These are phyloP conservation scores for Lithophane semibrunnea DNA, from an alignment of 2,888 invertebrate species.

Conservation along the genomic window DNA sequence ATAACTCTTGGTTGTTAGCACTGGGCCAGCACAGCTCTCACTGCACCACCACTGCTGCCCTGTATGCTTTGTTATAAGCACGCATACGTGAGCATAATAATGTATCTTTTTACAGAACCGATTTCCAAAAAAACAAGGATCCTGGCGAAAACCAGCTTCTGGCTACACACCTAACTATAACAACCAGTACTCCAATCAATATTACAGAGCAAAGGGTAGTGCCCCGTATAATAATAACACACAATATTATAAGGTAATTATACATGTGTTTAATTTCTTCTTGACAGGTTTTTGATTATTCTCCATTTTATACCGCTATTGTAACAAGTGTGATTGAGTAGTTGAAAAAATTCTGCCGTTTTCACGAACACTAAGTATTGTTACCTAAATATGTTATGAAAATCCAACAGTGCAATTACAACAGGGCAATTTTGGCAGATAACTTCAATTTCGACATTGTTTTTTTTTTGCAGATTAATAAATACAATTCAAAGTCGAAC, in stretches of 20 bases:
- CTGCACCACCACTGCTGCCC: background rate
- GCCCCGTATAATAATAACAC: slow-evolving; percentile 79
- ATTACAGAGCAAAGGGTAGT: slow-evolving; percentile 80
- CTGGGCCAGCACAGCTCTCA: background rate
- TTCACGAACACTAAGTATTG: background rate
- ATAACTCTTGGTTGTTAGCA: background rate
- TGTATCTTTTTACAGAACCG: slow-evolving; percentile 80
- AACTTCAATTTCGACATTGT: background rate
- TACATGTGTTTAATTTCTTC: background rate
- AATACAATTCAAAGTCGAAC: slow-evolving; percentile 66
- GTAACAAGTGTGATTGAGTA: background rate
- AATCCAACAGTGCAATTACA: background rate
- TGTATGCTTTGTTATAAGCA: background rate
- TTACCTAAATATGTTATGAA: no score
- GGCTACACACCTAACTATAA: slow-evolving; percentile 80
- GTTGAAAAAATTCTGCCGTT: background rate
- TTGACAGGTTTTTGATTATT: background rate
- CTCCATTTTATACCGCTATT: background rate
- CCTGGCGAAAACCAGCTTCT: slow-evolving; percentile 85
- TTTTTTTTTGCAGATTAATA: slow-evolving; percentile 63
- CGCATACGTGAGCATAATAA: background rate
- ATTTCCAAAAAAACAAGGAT: slow-evolving; percentile 85
- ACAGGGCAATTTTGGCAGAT: background rate
- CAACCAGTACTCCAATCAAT: slow-evolving; percentile 84
- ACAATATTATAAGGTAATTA: slow-evolving; percentile 74